These are phyloP conservation scores for Chiloscyllium plagiosum DNA, from an alignment of 2,113 vertebrate species.

Conservation along the genomic window DNA sequence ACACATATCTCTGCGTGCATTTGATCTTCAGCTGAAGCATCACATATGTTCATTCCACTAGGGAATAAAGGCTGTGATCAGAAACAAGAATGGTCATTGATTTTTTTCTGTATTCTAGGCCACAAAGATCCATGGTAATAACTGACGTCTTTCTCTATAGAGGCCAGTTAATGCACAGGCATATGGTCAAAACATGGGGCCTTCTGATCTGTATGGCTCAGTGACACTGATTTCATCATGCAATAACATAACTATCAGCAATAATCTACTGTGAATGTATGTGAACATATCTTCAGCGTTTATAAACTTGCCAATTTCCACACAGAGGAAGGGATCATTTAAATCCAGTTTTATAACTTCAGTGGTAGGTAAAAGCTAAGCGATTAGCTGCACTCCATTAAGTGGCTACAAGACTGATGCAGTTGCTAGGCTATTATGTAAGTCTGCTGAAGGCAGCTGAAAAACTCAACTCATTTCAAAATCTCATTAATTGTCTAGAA, in stretches of 20 bases:
- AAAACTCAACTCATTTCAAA: constrained; percentile 17
- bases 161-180: background rate
- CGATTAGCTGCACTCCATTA: constrained; percentile 33
- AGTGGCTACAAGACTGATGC: constrained; percentile 24
- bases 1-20: background rate
- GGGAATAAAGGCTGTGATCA: background rate
- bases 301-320: background rate
- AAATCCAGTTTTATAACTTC: constrained; percentile 15
- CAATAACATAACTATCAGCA: background rate
- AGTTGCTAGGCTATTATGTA: constrained; percentile 25
- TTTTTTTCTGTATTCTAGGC: background rate
- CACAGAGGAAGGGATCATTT: constrained; percentile 7
- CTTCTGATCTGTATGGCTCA: background rate
- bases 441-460: background rate
- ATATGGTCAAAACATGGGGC: background rate
- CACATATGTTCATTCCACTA: no score
- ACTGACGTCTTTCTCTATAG: background rate
- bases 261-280: background rate
- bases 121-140: no score
- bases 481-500: constrained; percentile 34
- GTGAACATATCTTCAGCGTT: background rate
- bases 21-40: background rate
- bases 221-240: background rate
- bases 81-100: background rate
- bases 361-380: background rate